Evolutionary conservation across 2,113 vertebrate genomes (phyloP), one percentile per base, ranked within the genome.

Genomic region (Eupsittula cactorum): DNA sequence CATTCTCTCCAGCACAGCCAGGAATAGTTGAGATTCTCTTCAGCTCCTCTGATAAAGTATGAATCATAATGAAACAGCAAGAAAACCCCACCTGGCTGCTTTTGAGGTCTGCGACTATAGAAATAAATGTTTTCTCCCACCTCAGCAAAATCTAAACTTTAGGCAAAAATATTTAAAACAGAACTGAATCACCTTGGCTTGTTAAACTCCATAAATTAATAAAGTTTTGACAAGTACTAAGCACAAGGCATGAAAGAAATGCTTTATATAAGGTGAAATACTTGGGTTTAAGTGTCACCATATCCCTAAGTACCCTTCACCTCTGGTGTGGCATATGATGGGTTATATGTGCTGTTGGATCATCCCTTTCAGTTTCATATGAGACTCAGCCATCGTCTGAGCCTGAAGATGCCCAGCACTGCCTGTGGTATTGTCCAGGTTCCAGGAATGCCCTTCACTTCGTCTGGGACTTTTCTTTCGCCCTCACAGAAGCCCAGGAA

Each of bases 271-370:
- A 76, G 29, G 47, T 24, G 16, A 79, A 84, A 86, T 68, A 44
- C 6, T 71, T 60, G 16, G 4, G 31, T 91, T 89, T 33, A 90
- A 81, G 18, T 27, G 13, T 19, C 85, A 17, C 44, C 13, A 21
- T 29, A 49, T 23, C 14, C 24, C 17, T 67, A 62, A 28, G n/a
- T 16, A 64, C 27, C 6, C 35, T 87, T 75, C 46, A 63, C 11
- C 7, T 37, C 24, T 0, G 0, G 19, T 28, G 24, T 8, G 29
- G 9, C 1, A 0, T 25, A 12, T 1, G 2, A 59, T 64, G 47
- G 44, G 49, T 49, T 33, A 60, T 16, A 24, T 39, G 11, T 16
- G 20, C 11, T 49, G 28, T 59, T 59, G 7, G 35, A 71, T 25
- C 31, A 42, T 2, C 6, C 19, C 13, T 82, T 71, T 29, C 68